These are phyloP conservation scores for Penaeus monodon DNA, from an alignment of 2,888 invertebrate species.

Conservation along the genomic window DNA sequence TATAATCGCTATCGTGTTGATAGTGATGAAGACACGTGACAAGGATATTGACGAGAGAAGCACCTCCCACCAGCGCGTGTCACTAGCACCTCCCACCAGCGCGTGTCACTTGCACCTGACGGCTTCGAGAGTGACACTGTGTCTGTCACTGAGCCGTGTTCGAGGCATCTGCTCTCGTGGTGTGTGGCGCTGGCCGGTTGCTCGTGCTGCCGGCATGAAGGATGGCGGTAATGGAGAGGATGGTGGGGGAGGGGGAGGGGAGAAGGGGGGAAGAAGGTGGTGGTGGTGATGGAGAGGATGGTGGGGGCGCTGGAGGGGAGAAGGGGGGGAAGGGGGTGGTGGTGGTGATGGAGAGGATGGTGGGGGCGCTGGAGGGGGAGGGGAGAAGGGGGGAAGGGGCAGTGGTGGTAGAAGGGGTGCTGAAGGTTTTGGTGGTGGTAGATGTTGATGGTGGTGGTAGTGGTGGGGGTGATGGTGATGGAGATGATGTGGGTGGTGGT, in stretches of 20 bases:
- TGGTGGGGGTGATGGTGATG: background rate
- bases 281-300: no score
- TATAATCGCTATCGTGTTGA: no score
- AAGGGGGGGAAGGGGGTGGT: background rate
- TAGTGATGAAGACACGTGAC: no score
- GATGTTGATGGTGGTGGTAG: background rate
- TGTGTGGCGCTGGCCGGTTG: conserved; percentile 9
- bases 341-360: background rate
- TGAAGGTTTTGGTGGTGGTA: background rate
- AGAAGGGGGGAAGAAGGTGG: background rate
- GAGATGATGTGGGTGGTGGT: background rate
- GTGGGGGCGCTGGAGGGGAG: background rate
- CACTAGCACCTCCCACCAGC: no score
- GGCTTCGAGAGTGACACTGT: no score
- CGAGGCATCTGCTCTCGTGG: no score
- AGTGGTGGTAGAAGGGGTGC: background rate
- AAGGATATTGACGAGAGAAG: no score
- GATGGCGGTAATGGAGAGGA: background rate
- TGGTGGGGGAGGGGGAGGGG: no score
- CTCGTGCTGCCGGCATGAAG: background rate
- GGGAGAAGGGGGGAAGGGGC: background rate
- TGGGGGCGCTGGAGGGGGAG: background rate
- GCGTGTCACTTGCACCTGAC: no score
- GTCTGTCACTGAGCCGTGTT: no score
- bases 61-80: no score